Evolutionary conservation across 2,113 vertebrate species (phyloP).

Genomic region (Bos indicus): DNA sequence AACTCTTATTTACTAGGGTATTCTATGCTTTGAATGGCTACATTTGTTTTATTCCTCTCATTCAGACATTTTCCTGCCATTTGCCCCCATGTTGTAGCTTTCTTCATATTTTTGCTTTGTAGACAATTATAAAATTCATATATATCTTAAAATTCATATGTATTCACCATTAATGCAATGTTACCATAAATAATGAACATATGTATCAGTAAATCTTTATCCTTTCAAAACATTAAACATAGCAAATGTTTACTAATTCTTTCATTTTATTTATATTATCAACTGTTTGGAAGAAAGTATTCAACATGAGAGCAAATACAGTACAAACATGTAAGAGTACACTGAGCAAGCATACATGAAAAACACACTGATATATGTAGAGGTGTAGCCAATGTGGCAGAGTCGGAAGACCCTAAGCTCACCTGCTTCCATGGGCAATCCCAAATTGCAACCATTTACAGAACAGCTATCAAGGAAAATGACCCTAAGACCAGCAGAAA

Average conservation of each 20-base stretch:
- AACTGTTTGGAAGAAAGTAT: not conserved
- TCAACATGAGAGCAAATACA: not conserved
- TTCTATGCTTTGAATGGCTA: not conserved
- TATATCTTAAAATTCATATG: not conserved
- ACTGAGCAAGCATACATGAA: not conserved
- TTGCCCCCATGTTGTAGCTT: not conserved
- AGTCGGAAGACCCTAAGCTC: not conserved
- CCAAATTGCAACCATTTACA: not conserved
- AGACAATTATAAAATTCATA: not conserved
- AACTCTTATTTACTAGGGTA: not conserved
- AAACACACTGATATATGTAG: not conserved
- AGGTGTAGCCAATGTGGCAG: rapidly evolving
- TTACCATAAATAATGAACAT: not conserved
- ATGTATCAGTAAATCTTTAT: not conserved
- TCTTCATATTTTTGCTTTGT: not conserved
- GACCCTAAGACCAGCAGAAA: not conserved
- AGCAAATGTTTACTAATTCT: not conserved
- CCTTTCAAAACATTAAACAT: not conserved
- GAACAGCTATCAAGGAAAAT: not conserved
- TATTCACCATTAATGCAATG: not conserved
- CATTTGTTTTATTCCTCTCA: not conserved
- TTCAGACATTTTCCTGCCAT: not conserved
- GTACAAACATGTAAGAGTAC: not conserved
- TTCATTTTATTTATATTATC: not conserved
- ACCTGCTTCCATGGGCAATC: not conserved